Conservation (phyloP, 2,113 vertebrate species). For the Salvator merianae region DNA sequence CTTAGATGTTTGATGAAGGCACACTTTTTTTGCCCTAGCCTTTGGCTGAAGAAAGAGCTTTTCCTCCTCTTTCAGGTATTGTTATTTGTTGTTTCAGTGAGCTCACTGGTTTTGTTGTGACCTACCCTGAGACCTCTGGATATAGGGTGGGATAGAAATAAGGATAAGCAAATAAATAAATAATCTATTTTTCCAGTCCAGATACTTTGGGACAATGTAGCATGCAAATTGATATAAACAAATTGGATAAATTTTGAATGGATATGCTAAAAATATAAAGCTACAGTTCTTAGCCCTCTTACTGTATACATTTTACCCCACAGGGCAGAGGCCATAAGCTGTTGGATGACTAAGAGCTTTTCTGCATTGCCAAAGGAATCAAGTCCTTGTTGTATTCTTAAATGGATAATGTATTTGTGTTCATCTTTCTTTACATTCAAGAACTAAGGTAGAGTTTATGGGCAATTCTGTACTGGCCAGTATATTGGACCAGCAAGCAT, state of each 20-base stretch:
- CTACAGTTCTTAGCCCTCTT: background rate
- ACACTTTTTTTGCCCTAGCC: too few relatives aligned
- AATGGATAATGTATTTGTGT: background rate
- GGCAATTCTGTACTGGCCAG: too few relatives aligned
- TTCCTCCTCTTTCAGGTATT: too few relatives aligned
- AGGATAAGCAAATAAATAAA: too few relatives aligned
- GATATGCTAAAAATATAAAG: background rate
- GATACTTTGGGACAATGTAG: constrained; percentile 1
- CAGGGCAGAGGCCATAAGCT: background rate
- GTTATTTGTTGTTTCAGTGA: too few relatives aligned
- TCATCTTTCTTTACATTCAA: background rate
- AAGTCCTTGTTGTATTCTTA: background rate
- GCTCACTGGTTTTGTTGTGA: too few relatives aligned
- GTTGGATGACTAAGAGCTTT: background rate
- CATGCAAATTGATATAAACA: constrained; percentile 12
- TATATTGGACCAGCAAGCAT: too few relatives aligned
- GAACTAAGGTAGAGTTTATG: too few relatives aligned
- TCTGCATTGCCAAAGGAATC: background rate
- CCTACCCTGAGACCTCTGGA: too few relatives aligned
- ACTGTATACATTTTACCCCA: background rate
- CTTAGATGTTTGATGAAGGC: too few relatives aligned
- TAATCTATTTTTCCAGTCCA: background rate
- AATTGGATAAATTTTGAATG: background rate
- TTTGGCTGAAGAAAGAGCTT: too few relatives aligned
- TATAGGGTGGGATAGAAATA: too few relatives aligned